Evolutionary conservation across 2,113 vertebrate genomes (phyloP), one percentile per base, ranked within the genome.

Genomic region (Lamprotornis superbus): DNA sequence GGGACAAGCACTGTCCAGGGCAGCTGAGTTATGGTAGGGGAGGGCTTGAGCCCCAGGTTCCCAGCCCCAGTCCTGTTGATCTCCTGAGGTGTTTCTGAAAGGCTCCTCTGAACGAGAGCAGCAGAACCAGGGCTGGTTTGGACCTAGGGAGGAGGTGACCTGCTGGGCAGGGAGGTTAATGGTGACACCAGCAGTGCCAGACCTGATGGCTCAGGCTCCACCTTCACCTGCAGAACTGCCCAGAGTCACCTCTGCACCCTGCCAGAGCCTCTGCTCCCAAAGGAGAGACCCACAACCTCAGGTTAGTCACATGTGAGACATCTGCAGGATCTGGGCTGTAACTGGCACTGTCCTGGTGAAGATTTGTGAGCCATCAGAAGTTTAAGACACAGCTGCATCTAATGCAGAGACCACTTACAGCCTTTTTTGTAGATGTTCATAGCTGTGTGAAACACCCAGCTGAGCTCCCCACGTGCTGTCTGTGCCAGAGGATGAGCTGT

Each of bases 401-500:
- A 39, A 68, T 1, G 5, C 81, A 78, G 84, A 61, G 64, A 70
- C 20, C 60, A 28, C 42, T 74, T 20, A 14, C 7, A 84, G 49
- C 47, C 56, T 57, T 78, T 86, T 50, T 50, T 81, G 44, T n/a
- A 39, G 69, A 18, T 55, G 47, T 57, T 74, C 0, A 25, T 12
- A 40, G 64, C 9, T 53, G 77, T 49, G 42, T 87, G 90, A 55
- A 81, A 67, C 78, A 84, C 68, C n/a, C 87, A 91, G 83, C 86
- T 90, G 74, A 93, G 68, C 73, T 93, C 83, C 81, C 64, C 60
- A 56, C 20, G 3, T 46, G 60, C 74, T 87, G 52, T 10, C 44
- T 87, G 59, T 55, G 88, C 89, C 89, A 90, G 79, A 85, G 53
- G 86, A 83, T 83, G 70, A 92, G 79, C 65, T 94, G n/a, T 67